phyloP scores from a whole-genome alignment of 1,140 invertebrate genomes.

The Brachionus manjavacas region DNA sequence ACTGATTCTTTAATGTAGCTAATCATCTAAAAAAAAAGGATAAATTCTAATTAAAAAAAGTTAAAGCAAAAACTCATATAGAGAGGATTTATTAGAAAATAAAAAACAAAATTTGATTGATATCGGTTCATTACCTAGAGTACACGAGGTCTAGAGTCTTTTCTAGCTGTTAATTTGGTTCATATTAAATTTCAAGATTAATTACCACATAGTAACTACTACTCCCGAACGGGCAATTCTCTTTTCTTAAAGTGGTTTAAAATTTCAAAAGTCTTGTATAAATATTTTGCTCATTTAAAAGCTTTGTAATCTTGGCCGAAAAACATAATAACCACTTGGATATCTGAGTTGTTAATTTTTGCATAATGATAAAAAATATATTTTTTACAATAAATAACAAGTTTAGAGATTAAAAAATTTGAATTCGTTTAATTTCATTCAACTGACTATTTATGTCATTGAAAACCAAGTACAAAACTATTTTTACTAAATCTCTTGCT shows the following conservation, averaged over 20 bases:
- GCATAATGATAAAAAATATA: background rate
- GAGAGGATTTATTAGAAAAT: background rate
- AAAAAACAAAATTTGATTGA: constrained; percentile 1
- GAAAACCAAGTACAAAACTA: background rate
- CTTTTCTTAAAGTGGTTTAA: background rate
- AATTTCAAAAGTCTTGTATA: background rate
- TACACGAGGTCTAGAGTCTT: background rate
- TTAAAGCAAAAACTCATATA: background rate
- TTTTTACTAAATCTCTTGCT: background rate
- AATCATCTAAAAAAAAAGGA: background rate
- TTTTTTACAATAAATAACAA: background rate
- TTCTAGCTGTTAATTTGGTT: background rate
- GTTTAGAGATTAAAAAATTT: background rate
- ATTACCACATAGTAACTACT: background rate
- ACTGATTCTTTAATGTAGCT: background rate
- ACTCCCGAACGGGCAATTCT: background rate
- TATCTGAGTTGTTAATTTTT: background rate
- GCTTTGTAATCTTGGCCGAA: background rate
- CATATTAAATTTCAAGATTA: background rate
- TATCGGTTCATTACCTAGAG: background rate
- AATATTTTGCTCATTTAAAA: background rate
- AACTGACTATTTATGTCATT: background rate
- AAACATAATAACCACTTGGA: background rate
- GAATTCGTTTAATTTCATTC: background rate
- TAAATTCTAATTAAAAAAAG: background rate